Evolutionary conservation across 64 coral and sea anemone genomes (phyloP), one percentile per base, ranked within the genome.

Genomic region (Stichodactyla helianthus): DNA sequence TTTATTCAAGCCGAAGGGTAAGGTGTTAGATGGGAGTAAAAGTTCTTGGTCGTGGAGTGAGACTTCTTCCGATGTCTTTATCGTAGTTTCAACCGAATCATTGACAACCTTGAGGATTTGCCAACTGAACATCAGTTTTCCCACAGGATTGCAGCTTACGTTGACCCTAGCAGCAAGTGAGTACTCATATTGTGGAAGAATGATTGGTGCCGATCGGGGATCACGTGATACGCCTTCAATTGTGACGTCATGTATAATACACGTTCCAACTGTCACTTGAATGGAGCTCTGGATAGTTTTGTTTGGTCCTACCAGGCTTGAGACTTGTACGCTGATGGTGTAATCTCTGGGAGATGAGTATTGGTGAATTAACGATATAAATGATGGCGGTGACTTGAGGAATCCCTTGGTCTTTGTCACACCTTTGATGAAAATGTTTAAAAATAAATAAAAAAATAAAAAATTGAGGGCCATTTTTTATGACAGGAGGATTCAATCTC

Each of bases 111-210:
- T 77, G 16, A 79, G 26, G 18, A 94, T 59, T 18, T 70, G 59
- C 93, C 93, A 94, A n/a, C 71, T 65, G 77, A 88, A 94, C 26
- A 52, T 12, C 10, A 94, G 20, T 19, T 52, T 7, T 28, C 82
- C 55, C 25, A 12, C 76, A 52, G 67, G 14, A 16, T 31, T 50
- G 31, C 93, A 94, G 85, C 84, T 85, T 44, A 91, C 57, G 51
- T 91, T 67, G 19, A 88, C 18, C 55, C 58, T 19, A 6, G 89
- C n/a, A 35, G 61, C 58, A 19, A 94, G n/a, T 2, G 89, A 70
- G 76, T 94, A 94, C 17, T 70, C 89, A 13, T 91, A 88, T 50
- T 94, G 88, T 61, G 90, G 93, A 20, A 62, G 59, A 68, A 94
- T 91, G 28, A 85, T 81, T 51, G 89, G 86, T 18, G 79, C 70